Conservation (phyloP, 1,140 invertebrate genomes). For the Pseudomyrmex gracilis region DNA sequence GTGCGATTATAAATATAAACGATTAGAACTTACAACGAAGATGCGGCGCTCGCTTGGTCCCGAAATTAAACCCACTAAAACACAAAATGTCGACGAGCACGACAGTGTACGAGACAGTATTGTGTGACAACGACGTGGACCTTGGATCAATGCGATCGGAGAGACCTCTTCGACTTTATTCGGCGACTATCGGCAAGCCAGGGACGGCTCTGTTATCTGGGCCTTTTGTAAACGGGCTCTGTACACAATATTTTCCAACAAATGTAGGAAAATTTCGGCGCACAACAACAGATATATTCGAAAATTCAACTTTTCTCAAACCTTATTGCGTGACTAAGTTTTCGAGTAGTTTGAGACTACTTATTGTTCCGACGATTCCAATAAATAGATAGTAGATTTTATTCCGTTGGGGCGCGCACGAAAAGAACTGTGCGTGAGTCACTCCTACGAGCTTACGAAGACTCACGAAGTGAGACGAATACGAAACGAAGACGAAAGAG, state of each 20-base stretch:
- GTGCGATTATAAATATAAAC: conserved; percentile 2
- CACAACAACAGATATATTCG: no score
- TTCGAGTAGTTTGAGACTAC: no score
- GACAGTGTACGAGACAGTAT: conserved; percentile 78
- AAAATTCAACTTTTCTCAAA: no score
- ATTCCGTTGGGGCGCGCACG: no score
- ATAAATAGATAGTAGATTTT: no score
- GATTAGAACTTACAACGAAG: conserved; percentile 76
- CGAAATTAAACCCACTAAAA: conserved; percentile 73
- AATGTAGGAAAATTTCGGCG: no score
- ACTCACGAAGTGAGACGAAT: no score
- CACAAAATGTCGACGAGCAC: conserved; percentile 71
- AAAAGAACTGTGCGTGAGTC: no score
- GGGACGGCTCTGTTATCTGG: neutral
- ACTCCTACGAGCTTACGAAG: no score
- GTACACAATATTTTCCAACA: neutral
- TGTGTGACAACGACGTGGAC: conserved; percentile 80
- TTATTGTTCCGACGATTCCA: no score
- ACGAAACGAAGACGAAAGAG: no score
- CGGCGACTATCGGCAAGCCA: conserved; percentile 65
- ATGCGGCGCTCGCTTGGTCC: conserved; percentile 74
- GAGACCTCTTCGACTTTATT: conserved; percentile 66
- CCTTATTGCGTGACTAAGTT: no score
- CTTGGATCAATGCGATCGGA: conserved; percentile 82
- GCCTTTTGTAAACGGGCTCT: neutral